Evolutionary conservation across 35 echinoderm and acorn worm genomes (phyloP).

Genomic region (Lytechinus pictus): DNA sequence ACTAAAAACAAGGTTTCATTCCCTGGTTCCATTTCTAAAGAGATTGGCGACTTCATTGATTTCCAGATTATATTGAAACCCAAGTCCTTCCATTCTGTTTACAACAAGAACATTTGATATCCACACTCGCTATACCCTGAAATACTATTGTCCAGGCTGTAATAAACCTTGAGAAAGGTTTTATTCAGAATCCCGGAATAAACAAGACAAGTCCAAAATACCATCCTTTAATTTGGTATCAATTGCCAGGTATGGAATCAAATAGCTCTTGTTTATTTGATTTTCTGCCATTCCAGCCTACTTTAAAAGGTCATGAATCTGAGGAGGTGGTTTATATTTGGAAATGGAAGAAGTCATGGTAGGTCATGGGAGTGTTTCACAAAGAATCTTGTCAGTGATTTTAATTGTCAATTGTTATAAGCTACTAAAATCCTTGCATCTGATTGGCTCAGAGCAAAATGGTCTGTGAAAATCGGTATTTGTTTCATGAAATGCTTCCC

Average conservation of each 20-base stretch:
- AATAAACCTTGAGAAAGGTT: too few relatives aligned
- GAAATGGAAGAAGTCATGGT: neutral
- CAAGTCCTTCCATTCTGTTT: neutral
- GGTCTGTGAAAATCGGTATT: too few relatives aligned
- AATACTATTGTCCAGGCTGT: neutral
- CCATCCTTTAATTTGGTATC: neutral
- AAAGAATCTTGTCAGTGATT: too few relatives aligned
- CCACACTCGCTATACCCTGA: neutral
- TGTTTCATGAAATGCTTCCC: too few relatives aligned
- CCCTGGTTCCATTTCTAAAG: neutral
- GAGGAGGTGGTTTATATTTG: neutral
- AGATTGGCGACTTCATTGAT: neutral
- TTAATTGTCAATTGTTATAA: too few relatives aligned
- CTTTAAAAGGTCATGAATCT: constrained; percentile 2
- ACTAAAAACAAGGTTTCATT: neutral
- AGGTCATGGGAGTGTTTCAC: neutral
- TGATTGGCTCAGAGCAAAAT: too few relatives aligned
- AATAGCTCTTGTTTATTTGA: neutral
- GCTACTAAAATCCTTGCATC: too few relatives aligned
- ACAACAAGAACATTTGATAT: neutral
- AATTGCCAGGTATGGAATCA: neutral
- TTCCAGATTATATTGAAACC: constrained; percentile 7
- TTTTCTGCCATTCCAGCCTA: neutral
- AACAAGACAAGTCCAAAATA: neutral
- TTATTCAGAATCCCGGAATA: too few relatives aligned